Percentiles rank a stretch among this genome's conserved stretches.
Conservation (phyloP, 2,888 invertebrate species). For the Tipula unca region DNA sequence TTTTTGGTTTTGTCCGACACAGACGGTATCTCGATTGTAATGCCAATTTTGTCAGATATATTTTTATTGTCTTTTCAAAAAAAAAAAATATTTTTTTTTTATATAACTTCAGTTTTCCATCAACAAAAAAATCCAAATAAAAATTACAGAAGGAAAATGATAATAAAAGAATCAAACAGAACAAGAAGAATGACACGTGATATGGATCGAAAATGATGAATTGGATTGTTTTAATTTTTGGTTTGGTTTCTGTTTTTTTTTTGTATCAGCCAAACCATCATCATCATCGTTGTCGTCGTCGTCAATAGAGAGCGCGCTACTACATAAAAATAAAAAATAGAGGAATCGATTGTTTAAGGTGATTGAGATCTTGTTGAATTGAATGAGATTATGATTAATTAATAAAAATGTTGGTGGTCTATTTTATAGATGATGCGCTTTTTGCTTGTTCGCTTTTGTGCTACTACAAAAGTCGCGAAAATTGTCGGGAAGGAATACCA, state of each 20-base stretch:
- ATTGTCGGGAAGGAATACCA: not conserved
- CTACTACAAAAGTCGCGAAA: conserved; percentile 8
- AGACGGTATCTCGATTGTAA: conserved; percentile 19
- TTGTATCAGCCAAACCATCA: not conserved
- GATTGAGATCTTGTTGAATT: conserved; percentile 19
- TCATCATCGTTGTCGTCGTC: not conserved
- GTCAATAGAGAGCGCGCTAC: not conserved
- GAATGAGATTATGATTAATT: conserved; percentile 16
- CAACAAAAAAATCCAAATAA: conserved; percentile 2
- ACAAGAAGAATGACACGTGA: conserved; percentile 21
- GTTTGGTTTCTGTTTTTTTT: not conserved
- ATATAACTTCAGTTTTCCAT: conserved; percentile 8
- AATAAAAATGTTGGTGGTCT: conserved; percentile 18
- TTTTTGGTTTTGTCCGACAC: conserved; percentile 15
- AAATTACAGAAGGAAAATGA: conserved; percentile 2
- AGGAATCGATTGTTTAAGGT: conserved; percentile 16
- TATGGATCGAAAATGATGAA: conserved; percentile 21
- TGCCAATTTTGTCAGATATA: conserved; percentile 19
- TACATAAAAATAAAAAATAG: not conserved
- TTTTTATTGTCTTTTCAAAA: conserved; percentile 15
- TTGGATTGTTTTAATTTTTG: conserved; percentile 9
- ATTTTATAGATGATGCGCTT: not conserved
- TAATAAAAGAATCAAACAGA: conserved; percentile 16
- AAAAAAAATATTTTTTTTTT: not conserved
- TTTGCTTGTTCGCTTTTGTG: not conserved